Percentiles rank a stretch among this genome's conserved stretches.
phyloP scores from a whole-genome alignment of 2,113 vertebrate species.

The Pagrus major region DNA sequence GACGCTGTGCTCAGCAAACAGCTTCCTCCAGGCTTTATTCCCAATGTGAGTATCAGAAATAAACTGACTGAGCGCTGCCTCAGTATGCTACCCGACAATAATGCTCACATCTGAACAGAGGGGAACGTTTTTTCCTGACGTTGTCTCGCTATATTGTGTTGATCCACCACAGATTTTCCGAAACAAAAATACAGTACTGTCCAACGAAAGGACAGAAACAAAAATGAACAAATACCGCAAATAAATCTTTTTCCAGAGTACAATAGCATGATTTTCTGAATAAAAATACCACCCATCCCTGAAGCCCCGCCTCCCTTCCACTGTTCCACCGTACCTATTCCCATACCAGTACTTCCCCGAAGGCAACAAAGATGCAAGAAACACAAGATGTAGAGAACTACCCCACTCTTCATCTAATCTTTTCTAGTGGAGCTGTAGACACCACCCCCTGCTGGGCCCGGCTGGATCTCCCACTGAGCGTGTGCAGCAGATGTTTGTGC shows the following conservation, averaged over 20 bases:
- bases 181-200: background rate
- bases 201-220: background rate
- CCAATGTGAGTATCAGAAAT: constrained; percentile 86
- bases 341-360: background rate
- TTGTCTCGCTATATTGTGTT: background rate
- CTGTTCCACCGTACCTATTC: background rate
- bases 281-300: background rate
- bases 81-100: constrained; percentile 5
- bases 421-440: constrained; percentile 18
- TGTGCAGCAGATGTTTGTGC: background rate
- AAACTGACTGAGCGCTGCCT: background rate
- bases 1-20: constrained; percentile 92
- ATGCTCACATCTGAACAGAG: constrained; percentile 17
- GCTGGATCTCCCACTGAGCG: constrained; percentile 19
- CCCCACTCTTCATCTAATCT: background rate
- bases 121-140: background rate
- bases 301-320: background rate
- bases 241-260: background rate
- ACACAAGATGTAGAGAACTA: background rate
- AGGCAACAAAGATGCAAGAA: background rate
- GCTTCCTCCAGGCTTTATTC: constrained; percentile 90
- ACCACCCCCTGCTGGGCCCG: constrained; percentile 55
- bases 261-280: background rate
- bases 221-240: background rate
- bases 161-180: background rate